Percentiles rank a stretch among this genome's conserved stretches.
phyloP scores from a whole-genome alignment of 2,888 invertebrate species.

The Philereme vetulata region DNA sequence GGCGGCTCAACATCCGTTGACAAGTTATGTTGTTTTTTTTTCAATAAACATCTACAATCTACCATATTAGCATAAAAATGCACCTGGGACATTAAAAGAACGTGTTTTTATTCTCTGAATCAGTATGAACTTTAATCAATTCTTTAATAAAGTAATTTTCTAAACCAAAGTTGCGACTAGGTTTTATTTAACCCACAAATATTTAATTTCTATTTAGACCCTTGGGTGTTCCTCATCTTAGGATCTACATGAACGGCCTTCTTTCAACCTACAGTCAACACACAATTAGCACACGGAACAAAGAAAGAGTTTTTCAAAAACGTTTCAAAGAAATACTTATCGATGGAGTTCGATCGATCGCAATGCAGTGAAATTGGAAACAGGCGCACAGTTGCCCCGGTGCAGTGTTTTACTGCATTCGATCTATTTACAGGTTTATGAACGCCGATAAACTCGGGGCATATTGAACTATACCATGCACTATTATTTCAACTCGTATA shows the following conservation, averaged over 20 bases:
- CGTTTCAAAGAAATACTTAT: conserved; percentile 32
- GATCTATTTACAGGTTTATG: conserved; percentile 79
- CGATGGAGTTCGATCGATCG: conserved; percentile 67
- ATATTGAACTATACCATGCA: conserved; percentile 56
- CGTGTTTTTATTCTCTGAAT: background rate
- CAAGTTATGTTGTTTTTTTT: conserved; percentile 19
- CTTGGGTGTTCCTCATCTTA: no score
- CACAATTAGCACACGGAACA: background rate
- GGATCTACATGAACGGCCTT: no score
- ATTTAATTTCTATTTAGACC: no score
- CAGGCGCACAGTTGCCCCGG: conserved; percentile 53
- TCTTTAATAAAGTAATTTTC: no score
- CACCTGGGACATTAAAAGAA: conserved; percentile 15
- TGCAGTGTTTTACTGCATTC: conserved; percentile 75
- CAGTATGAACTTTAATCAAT: no score
- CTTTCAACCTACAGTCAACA: conserved; percentile 5
- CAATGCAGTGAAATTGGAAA: conserved; percentile 70
- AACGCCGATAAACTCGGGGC: conserved; percentile 67
- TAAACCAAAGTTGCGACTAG: no score
- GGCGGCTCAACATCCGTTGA: conserved; percentile 24
- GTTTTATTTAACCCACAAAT: no score
- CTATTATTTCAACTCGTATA: conserved; percentile 13
- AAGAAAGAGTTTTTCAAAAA: conserved; percentile 9
- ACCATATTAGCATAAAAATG: conserved; percentile 28
- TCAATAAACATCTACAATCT: conserved; percentile 13